phyloP scores from a whole-genome alignment of 1,140 invertebrate species.

The Thrips palmi region DNA sequence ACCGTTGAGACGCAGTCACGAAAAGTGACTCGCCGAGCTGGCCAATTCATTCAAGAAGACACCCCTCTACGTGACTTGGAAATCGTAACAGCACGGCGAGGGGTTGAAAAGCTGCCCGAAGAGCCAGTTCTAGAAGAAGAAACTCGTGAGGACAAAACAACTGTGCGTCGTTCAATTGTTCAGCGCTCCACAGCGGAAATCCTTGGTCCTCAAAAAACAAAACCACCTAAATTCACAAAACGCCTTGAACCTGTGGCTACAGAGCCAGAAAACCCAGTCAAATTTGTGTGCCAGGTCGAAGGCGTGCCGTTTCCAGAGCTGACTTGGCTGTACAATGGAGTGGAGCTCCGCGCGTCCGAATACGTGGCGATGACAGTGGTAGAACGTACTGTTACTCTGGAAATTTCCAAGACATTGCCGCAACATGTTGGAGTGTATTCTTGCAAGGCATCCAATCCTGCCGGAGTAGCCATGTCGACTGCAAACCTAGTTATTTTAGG shows the following conservation, averaged over 20 bases:
- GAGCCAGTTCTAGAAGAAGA: too few species aligned
- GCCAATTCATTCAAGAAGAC: conserved; percentile 25
- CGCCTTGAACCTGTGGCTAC: conserved; percentile 44
- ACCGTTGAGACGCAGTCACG: conserved; percentile 30
- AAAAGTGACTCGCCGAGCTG: conserved; percentile 23
- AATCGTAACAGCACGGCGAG: conserved; percentile 26
- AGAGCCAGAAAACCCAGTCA: conserved; percentile 36
- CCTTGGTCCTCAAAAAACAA: conserved; percentile 25
- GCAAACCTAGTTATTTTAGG: conserved; percentile 51
- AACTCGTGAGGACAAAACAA: conserved; percentile 8
- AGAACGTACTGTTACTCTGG: conserved; percentile 41
- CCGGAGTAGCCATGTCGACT: conserved; percentile 58
- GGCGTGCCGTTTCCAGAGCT: conserved; percentile 48
- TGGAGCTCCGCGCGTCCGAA: conserved; percentile 39
- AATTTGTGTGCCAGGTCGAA: conserved; percentile 45
- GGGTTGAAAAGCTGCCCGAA: conserved; percentile 11
- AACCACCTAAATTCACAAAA: conserved; percentile 49
- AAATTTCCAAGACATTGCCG: conserved; percentile 39
- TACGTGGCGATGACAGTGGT: conserved; percentile 36
- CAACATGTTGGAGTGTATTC: conserved; percentile 62
- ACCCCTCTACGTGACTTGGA: conserved; percentile 33
- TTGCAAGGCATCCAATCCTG: conserved; percentile 53
- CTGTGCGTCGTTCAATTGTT: conserved; percentile 7
- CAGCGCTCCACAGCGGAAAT: conserved; percentile 4
- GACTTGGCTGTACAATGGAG: conserved; percentile 58